A percentile compares a stretch with the other conserved stretches of the same genome.
Evolutionary conservation across 2,888 invertebrate species (phyloP).

Genomic region (Quadroppia sp.): DNA sequence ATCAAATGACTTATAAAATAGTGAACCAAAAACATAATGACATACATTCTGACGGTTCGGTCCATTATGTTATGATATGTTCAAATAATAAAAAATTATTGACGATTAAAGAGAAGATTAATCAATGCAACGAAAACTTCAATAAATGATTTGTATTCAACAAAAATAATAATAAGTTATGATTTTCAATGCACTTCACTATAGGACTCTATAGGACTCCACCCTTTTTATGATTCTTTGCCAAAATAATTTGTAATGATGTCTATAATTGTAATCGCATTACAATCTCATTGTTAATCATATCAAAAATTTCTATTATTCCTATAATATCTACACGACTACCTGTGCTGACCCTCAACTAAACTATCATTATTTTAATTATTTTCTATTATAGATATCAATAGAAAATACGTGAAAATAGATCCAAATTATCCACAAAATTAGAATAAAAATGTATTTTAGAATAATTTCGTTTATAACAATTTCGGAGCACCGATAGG

Average conservation of each 20-base stretch:
- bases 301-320: not conserved
- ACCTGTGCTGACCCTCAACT: not conserved
- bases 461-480: too few relatives aligned
- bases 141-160: not conserved
- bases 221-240: not conserved
- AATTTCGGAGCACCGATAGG: too few relatives aligned
- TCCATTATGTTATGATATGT: too few relatives aligned
- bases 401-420: not conserved
- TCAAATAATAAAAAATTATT: too few relatives aligned
- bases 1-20: too few relatives aligned
- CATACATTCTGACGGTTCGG: not conserved
- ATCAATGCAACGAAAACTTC: not conserved
- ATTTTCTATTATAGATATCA: constrained; percentile 3
- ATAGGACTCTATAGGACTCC: not conserved
- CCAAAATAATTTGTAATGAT: constrained; percentile 12
- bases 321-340: not conserved
- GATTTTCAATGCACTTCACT: not conserved
- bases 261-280: not conserved
- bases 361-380: constrained; percentile 7
- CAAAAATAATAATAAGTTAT: not conserved
- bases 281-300: too few relatives aligned
- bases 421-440: too few relatives aligned
- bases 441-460: too few relatives aligned
- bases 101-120: not conserved
- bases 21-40: constrained; percentile 14